Base-by-base conservation (phyloP, 1,140 invertebrate genomes). In the Caenorhabditis latens region DNA sequence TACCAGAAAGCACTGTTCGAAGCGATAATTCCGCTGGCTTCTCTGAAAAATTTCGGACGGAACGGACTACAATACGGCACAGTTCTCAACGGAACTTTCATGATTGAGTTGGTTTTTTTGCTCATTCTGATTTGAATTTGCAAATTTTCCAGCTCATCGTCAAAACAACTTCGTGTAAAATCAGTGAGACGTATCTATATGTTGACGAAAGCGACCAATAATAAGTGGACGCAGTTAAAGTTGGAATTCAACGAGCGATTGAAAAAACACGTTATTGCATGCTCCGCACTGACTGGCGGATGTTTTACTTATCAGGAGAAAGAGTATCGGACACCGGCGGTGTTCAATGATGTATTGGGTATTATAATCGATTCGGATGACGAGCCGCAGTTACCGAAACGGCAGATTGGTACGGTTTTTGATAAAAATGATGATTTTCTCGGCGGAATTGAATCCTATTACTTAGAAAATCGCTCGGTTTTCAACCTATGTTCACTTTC, bases 251-350 rank as follows among this genome's bases (percentile, higher is more conserved):
- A 79, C 40, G 71, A 79, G 5, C 2, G 19, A 8, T 24, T 79
- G n/a, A 79, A 79, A 40, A 79, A 50, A 79, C 9, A 79, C n/a
- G 71, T 79, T 50, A 48, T 79, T 24, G 71, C 46, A 50, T 79
- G 71, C 46, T 79, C 71, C 21, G 71, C 71, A 19, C 14, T 79
- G 21, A 79, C 71, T 21, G 24, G 32, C 40, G 71, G 71, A 14
- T 79, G 71, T 50, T 79, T 79, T 19, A 79, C 71, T 53, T 79
- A 79, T 79, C 40, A n/a, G 13, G 71, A 79, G 9, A 53, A 50
- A 14, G 71, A 79, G 3, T 79, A 79, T 46, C 5, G 9, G 19
- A 50, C 71, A 3, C 71, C 71, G 8, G 43, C 71, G 11, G 46
- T 79, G 7, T 79, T 50, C 21, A 79, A 79, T 79, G 71, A 79